Base-by-base conservation (phyloP, 1,140 invertebrate genomes). In the Danaus plexippus region DNA sequence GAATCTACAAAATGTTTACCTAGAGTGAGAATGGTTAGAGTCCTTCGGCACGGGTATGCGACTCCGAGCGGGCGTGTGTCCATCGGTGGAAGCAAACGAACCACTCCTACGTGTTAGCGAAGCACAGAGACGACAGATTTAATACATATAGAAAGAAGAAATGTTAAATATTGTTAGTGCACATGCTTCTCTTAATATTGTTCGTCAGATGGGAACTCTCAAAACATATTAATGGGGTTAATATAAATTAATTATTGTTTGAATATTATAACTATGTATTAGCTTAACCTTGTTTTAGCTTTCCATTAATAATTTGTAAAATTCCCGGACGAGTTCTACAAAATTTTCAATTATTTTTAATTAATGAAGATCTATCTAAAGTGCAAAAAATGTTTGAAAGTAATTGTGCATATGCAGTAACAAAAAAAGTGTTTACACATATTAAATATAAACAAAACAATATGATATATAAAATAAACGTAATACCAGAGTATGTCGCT, bases 91-190 rank as follows among this genome's bases (percentile, higher is more conserved):
- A 59, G 77, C 80, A 75, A 87, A 85, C 69, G 84, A 87, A 64
- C 82, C 82, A 71, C 84, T 87, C 79, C 84, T 87, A 79, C 59
- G 69, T 71, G 75, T 87, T 85, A 86, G 81, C 77, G 73, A 63
- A 78, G 77, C 77, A 73, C 59, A 80, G 58, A 81, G 69, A 80
- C 64, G 63, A 82, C 56, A 81, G 71, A 78, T 84, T 81, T 82
- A 76, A 79, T 53, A 73, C 63, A 63, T 64, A 65, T 67, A 58
- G 63, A 74, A 60, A 77, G 66, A 67, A 67, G 49, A 71, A 66
- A 57, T 55, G 63, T 71, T 72, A 59, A 57, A 62, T 43, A 62
- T 55, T 64, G 67, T 77, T 66, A 73, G 61, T 78, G 72, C 77
- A 81, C 67, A 77, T 75, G 69, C 64, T 53, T 58, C 53, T 61